Evolutionary conservation across 2,888 invertebrate species (phyloP).

Genomic region (Nomada ruficornis): DNA sequence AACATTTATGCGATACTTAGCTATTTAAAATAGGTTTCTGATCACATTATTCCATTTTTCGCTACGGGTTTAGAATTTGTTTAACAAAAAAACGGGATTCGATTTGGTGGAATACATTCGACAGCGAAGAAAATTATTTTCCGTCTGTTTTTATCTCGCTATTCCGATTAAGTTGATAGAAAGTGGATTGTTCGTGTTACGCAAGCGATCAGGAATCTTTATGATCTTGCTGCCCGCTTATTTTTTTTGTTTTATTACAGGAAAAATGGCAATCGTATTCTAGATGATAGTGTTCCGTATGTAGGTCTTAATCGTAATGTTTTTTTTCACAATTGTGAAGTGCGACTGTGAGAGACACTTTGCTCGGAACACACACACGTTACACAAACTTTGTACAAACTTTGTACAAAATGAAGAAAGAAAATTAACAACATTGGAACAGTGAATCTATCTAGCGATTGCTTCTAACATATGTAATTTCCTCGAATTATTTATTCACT

Average conservation of each 20-base stretch:
- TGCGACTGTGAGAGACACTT: constrained; percentile 15
- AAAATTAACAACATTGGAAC: constrained; percentile 28
- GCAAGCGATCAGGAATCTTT: constrained; percentile 27
- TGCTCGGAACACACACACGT: constrained; percentile 14
- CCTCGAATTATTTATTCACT: constrained; percentile 45
- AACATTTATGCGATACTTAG: neutral
- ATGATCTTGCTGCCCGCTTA: neutral
- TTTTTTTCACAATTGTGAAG: neutral
- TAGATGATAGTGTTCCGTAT: neutral
- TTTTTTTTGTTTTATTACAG: neutral
- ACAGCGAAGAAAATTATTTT: constrained; percentile 18
- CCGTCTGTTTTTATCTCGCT: constrained; percentile 41
- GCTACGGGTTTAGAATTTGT: neutral
- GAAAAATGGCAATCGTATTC: too few relatives aligned
- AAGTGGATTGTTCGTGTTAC: constrained; percentile 43
- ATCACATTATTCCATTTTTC: neutral
- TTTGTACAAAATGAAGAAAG: constrained; percentile 51
- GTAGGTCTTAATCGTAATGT: too few relatives aligned
- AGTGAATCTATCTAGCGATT: constrained; percentile 29
- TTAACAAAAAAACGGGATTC: neutral
- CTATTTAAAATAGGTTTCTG: neutral
- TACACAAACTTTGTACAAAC: too few relatives aligned
- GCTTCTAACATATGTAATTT: constrained; percentile 20
- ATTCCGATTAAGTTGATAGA: constrained; percentile 58
- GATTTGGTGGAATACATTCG: neutral